phyloP scores from a whole-genome alignment of 2,797 vertebrate genomes.

The Choloepus didactylus region DNA sequence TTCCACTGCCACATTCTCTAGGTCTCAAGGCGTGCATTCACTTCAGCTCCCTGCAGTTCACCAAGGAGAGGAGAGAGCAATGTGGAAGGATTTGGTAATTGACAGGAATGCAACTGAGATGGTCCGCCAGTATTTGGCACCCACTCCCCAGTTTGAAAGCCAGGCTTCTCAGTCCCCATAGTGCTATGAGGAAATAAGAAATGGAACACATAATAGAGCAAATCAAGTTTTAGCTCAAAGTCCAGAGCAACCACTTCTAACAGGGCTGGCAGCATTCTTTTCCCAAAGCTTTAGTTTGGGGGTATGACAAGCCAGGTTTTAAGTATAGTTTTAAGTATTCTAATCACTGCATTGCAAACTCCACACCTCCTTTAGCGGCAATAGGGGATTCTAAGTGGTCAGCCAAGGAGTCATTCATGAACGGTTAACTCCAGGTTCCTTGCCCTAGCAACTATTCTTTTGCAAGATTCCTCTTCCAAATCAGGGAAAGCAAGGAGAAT shows the following conservation, averaged over 20 bases:
- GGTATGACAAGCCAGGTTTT: neutral
- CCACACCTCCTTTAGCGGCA: neutral
- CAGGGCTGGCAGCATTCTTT: constrained; percentile 11
- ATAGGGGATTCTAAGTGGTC: constrained; percentile 5
- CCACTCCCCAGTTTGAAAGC: neutral
- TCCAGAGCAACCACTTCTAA: constrained; percentile 58
- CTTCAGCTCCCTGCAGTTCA: neutral
- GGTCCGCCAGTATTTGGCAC: neutral
- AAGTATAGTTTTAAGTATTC: neutral
- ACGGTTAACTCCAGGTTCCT: neutral
- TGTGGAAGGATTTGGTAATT: neutral
- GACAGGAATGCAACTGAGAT: neutral
- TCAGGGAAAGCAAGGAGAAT: constrained; percentile 23
- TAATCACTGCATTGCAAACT: constrained; percentile 34
- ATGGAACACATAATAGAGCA: neutral
- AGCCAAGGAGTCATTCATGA: neutral
- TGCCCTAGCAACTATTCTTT: constrained; percentile 8
- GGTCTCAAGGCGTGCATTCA: neutral
- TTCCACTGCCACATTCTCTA: constrained; percentile 11
- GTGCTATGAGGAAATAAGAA: constrained; percentile 51
- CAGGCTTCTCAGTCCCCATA: neutral
- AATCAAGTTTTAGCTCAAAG: constrained; percentile 52
- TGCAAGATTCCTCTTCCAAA: neutral
- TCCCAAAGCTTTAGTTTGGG: neutral
- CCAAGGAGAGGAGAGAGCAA: neutral